These are phyloP conservation scores for Drosophila gaucha DNA, from an alignment of 2,888 invertebrate genomes.

Conservation along the genomic window DNA sequence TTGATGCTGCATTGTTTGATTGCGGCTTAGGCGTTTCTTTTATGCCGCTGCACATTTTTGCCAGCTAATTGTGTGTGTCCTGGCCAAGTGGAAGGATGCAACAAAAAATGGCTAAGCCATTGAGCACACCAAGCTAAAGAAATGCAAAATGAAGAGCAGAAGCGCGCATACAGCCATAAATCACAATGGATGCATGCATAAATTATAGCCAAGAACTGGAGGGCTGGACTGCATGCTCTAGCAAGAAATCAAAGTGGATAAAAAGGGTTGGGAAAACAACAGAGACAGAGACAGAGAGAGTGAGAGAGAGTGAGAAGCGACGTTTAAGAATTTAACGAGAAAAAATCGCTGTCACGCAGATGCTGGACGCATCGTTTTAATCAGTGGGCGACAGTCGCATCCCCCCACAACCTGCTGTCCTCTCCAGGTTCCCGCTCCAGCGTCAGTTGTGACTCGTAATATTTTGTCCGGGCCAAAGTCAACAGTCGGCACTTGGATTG, in stretches of 20 bases:
- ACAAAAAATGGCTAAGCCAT: slow-evolving; percentile 63
- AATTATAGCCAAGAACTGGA: slow-evolving; percentile 62
- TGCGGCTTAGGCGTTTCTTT: slow-evolving; percentile 56
- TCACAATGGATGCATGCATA: slow-evolving; percentile 79
- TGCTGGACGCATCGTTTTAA: slow-evolving; percentile 69
- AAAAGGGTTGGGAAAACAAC: slow-evolving; percentile 8
- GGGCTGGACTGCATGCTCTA: slow-evolving; percentile 1
- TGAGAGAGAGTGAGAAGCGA: slow-evolving; percentile 23
- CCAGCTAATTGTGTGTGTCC: slow-evolving; percentile 70
- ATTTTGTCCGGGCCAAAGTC: slow-evolving; percentile 73
- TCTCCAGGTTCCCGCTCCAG: background rate
- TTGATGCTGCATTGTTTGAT: slow-evolving; percentile 62
- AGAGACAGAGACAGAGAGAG: background rate
- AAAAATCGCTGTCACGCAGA: slow-evolving; percentile 71
- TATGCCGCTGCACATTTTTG: slow-evolving; percentile 63
- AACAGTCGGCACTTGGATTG: slow-evolving; percentile 59
- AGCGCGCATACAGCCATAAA: slow-evolving; percentile 63
- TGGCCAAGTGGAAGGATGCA: slow-evolving; percentile 41
- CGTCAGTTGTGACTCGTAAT: slow-evolving; percentile 49
- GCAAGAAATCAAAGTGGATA: slow-evolving; percentile 45
- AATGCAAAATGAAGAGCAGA: slow-evolving; percentile 5
- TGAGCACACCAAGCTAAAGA: slow-evolving; percentile 53
- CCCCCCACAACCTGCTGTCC: background rate
- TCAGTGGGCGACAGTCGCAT: slow-evolving; percentile 60
- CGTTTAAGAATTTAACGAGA: slow-evolving; percentile 79